phyloP scores from a whole-genome alignment of 1,140 invertebrate genomes.

The Dendroctonus ponderosae region DNA sequence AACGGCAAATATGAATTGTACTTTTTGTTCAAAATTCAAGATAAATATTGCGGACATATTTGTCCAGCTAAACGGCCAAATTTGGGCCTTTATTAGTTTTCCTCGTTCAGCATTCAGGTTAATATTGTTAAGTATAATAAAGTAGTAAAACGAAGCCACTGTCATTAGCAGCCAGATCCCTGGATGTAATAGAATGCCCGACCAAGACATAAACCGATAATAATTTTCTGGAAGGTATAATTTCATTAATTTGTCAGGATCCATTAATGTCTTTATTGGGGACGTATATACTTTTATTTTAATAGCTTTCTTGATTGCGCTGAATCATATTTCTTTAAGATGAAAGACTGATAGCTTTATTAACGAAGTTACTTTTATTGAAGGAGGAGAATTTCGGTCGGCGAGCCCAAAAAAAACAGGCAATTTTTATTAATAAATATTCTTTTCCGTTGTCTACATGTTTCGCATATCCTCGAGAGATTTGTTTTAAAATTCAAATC shows the following conservation, averaged over 20 bases:
- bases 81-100: too few relatives aligned
- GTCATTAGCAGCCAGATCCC: constrained; percentile 11
- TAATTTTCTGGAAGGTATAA: constrained; percentile 32
- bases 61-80: too few relatives aligned
- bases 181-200: constrained; percentile 16
- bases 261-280: constrained; percentile 30
- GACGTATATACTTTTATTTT: constrained; percentile 29
- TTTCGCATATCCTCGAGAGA: constrained; percentile 29
- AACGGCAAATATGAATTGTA: too few relatives aligned
- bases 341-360: constrained; percentile 21
- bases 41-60: too few relatives aligned
- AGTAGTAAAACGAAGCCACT: constrained; percentile 13
- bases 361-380: constrained; percentile 26
- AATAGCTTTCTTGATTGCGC: constrained; percentile 29
- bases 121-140: background rate
- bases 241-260: constrained; percentile 33
- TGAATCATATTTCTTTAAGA: constrained; percentile 23
- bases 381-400: constrained; percentile 1
- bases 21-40: too few relatives aligned
- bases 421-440: constrained; percentile 16
- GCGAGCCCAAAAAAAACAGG: background rate
- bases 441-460: background rate
- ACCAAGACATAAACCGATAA: constrained; percentile 29
- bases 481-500: constrained; percentile 44
- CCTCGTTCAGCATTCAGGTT: too few relatives aligned